Evolutionary conservation across 2,797 vertebrate species (phyloP).

Genomic region (Lacerta viridis): DNA sequence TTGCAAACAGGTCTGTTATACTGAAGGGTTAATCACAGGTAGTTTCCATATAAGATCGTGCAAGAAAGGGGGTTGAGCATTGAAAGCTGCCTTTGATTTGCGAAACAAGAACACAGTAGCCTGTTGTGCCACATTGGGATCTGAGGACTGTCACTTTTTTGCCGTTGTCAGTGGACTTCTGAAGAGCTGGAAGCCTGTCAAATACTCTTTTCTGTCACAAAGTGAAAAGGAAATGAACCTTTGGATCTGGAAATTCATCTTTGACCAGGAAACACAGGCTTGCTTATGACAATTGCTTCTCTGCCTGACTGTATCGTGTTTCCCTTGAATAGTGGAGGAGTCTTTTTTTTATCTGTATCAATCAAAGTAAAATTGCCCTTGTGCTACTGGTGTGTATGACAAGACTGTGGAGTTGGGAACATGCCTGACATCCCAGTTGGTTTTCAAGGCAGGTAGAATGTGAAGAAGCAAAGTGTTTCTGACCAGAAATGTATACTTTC

Average conservation of each 20-base stretch:
- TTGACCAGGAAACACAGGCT: conserved; percentile 57
- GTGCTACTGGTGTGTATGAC: conserved; percentile 50
- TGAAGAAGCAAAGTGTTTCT: conserved; percentile 53
- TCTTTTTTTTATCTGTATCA: conserved; percentile 62
- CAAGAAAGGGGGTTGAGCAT: conserved; percentile 45
- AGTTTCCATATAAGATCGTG: conserved; percentile 43
- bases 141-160: conserved; percentile 75
- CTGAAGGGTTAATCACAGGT: conserved; percentile 43
- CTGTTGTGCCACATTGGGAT: conserved; percentile 65
- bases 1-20: conserved; percentile 3
- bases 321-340: conserved; percentile 63
- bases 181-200: conserved; percentile 71
- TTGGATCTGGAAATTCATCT: conserved; percentile 75
- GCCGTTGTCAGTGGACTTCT: conserved; percentile 69
- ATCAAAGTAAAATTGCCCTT: conserved; percentile 59
- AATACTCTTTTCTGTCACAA: conserved; percentile 63
- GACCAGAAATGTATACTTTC: conserved; percentile 50
- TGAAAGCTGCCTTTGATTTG: conserved; percentile 72
- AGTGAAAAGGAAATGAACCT: conserved; percentile 65
- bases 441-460: conserved; percentile 60
- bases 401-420: conserved; percentile 61
- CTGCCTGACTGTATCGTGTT: conserved; percentile 50
- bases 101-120: conserved; percentile 57
- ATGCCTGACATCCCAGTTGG: conserved; percentile 55
- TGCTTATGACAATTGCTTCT: conserved; percentile 71